Conservation (phyloP, 53 echinoderm and acorn worm genomes). For the Actinopyga echinites region DNA sequence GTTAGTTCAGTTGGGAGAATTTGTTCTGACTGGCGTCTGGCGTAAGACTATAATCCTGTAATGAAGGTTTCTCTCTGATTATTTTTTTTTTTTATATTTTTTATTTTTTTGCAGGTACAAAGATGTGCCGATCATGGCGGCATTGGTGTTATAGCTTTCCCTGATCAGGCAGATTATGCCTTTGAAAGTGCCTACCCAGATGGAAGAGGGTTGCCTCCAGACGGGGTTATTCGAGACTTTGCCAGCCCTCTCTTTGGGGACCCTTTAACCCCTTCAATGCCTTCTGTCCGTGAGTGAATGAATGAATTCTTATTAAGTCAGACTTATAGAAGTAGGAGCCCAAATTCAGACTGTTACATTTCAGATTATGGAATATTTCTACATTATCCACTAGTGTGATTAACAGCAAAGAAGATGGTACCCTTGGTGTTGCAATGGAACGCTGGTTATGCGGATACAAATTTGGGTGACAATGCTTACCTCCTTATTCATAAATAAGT, state of each 20-base stretch:
- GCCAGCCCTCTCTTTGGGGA: constrained; percentile 57
- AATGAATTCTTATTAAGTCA: not conserved
- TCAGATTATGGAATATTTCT: too few species aligned
- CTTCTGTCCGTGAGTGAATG: constrained; percentile 50
- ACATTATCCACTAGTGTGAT: too few species aligned
- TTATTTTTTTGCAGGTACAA: constrained; percentile 46
- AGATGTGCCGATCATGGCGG: constrained; percentile 62
- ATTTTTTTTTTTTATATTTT: not conserved
- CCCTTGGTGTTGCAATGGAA: too few species aligned
- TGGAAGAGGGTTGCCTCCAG: constrained; percentile 61
- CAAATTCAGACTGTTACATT: too few species aligned
- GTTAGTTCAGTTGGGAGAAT: too few species aligned
- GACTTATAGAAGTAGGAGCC: not conserved
- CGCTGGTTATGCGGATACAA: too few species aligned
- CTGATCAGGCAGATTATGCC: constrained; percentile 68
- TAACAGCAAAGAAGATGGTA: too few species aligned
- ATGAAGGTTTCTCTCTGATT: not conserved
- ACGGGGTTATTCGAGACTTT: constrained; percentile 48
- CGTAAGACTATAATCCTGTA: too few species aligned
- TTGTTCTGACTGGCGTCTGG: too few species aligned
- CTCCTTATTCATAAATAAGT: too few species aligned
- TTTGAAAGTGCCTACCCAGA: constrained; percentile 54
- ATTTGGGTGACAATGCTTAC: too few species aligned
- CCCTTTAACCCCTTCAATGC: constrained; percentile 55
- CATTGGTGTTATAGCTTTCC: constrained; percentile 72